Evolutionary conservation across 2,888 invertebrate species (phyloP), one percentile per base, ranked within the genome.

Genomic region (Xylophagus ater): DNA sequence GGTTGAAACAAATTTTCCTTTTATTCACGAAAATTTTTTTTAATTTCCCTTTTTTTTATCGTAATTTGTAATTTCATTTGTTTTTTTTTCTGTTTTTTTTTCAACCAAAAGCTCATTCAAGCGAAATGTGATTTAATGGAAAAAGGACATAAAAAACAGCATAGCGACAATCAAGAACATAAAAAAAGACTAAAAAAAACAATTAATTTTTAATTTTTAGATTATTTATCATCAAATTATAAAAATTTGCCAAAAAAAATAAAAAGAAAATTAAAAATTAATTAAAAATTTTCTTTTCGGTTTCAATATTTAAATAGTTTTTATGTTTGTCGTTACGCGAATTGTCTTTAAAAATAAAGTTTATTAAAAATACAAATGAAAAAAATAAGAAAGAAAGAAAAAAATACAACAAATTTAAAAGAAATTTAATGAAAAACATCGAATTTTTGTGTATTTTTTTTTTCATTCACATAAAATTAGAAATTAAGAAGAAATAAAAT

Each of bases 41-140:
- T n/a, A n/a, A n/a, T n/a, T n/a, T n/a, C n/a, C 12, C 7, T 31
- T 6, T 15, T 19, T 32, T 32, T 32, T 32, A 17, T 18, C 12
- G 9, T 10, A 12, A 20, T 32, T 25, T 34, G 41, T 20, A 15
- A 21, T 24, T 29, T 21, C 13, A 36, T 40, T n/a, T n/a, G 5
- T 28, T 34, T 25, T 20, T 41, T 40, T 25, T 19, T 32, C 31
- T 7, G 23, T 44, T 46, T 46, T 40, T 42, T 42, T 39, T 42
- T 45, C 34, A 42, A 42, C 43, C 46, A 42, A 50, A 48, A 48
- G 52, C 52, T 53, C 52, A 51, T 53, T 51, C 48, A 53, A 53
- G 52, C 52, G 44, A 40, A 51, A 49, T 53, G 52, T 53, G 52
- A 53, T 53, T 40, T 15, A 35, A 17, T 25, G 29, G 21, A 31